Conservation (phyloP, 1,140 invertebrate genomes). For the Drosophila aff. region DNA sequence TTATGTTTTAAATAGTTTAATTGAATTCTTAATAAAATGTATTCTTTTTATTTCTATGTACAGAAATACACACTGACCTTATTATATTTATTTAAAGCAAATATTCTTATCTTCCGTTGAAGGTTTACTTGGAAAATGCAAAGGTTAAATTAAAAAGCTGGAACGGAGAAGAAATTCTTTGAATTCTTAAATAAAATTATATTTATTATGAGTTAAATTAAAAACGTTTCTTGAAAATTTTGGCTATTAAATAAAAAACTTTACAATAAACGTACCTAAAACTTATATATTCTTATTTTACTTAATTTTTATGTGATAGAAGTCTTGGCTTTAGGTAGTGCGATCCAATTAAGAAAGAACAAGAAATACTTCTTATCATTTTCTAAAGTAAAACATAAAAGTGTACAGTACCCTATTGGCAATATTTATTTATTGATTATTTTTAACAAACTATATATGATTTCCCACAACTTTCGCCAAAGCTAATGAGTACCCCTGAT, state of each 20-base stretch:
- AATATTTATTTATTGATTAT: constrained; percentile 4
- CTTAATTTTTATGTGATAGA: no score
- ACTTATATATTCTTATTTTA: no score
- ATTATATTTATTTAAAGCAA: background rate
- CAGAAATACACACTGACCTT: no score
- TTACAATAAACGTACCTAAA: no score
- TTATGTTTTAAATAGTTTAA: no score
- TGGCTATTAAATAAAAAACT: background rate
- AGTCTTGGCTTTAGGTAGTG: background rate
- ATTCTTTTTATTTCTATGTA: no score
- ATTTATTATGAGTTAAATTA: background rate
- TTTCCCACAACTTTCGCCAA: constrained; percentile 7
- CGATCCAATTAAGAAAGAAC: background rate
- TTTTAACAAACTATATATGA: background rate
- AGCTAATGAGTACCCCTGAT: constrained; percentile 42
- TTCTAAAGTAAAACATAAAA: background rate
- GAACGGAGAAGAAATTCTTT: background rate
- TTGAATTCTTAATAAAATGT: no score
- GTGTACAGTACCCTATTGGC: background rate
- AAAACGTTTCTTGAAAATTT: background rate
- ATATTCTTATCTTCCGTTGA: background rate
- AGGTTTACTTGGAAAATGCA: background rate
- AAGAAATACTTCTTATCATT: background rate
- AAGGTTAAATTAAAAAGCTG: background rate
- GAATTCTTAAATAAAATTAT: no score